These are phyloP conservation scores for Euwallacea similis DNA, from an alignment of 1,140 invertebrate genomes.

Conservation along the genomic window DNA sequence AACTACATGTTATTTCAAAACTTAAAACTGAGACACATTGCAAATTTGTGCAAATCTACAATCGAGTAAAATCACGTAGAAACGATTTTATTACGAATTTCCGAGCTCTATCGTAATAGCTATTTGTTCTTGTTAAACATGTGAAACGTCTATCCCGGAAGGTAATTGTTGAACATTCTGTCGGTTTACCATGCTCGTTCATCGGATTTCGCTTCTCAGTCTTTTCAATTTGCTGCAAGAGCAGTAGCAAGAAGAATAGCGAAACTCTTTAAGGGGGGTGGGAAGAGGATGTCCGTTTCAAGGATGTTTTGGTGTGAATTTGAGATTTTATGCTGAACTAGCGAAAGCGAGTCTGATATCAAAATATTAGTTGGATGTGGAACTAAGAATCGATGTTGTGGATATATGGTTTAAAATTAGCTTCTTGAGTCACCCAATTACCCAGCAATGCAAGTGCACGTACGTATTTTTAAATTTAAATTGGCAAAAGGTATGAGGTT, in stretches of 20 bases:
- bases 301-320: neutral
- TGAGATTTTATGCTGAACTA: neutral
- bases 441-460: neutral
- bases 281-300: neutral
- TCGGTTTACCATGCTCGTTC: neutral
- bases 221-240: neutral
- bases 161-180: neutral
- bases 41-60: neutral
- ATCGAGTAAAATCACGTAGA: neutral
- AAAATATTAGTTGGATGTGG: neutral
- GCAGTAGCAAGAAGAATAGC: neutral
- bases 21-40: too few species aligned
- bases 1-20: too few species aligned
- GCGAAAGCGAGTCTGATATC: neutral
- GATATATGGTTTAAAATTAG: neutral
- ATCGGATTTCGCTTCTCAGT: neutral
- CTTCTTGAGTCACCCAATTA: neutral
- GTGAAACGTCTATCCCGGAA: neutral
- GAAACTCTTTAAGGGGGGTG: neutral
- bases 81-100: neutral
- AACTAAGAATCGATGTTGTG: neutral
- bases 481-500: conserved; percentile 2
- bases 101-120: neutral
- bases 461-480: conserved; percentile 1
- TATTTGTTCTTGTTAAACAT: neutral